Evolutionary conservation across 1,140 invertebrate species (phyloP).

Genomic region (Ceratina calcarata): DNA sequence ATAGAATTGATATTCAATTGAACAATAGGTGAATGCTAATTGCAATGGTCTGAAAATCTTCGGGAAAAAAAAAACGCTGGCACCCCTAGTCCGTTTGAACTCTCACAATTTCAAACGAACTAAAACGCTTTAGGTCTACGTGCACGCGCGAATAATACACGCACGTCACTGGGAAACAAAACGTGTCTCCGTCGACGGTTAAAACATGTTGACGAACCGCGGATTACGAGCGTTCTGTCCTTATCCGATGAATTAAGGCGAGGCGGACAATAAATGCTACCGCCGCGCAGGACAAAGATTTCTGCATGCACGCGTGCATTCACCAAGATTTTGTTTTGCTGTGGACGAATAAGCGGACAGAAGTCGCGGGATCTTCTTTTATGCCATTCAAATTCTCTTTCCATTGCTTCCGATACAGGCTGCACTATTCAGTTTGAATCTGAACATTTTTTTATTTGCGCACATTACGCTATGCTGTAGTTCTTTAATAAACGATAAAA

Average conservation of each 20-base stretch:
- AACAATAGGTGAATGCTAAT: too few species aligned
- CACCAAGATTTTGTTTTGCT: conserved; percentile 30
- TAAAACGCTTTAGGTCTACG: background rate
- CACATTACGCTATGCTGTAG: too few species aligned
- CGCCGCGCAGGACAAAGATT: conserved; percentile 23
- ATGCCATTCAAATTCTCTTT: too few species aligned
- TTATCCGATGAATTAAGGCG: background rate
- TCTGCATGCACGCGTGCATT: background rate
- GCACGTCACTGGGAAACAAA: conserved; percentile 38
- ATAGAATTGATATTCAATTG: too few species aligned
- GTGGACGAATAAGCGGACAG: background rate
- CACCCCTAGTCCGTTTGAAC: background rate
- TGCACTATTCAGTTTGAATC: too few species aligned
- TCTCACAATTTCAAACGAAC: background rate
- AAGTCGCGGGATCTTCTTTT: too few species aligned
- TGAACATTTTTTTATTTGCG: too few species aligned
- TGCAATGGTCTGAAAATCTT: too few species aligned
- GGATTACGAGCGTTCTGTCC: conserved; percentile 10
- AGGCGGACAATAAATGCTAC: conserved; percentile 20
- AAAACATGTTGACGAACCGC: background rate
- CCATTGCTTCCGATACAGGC: too few species aligned
- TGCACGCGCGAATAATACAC: conserved; percentile 16
- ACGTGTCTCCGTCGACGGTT: conserved; percentile 20
- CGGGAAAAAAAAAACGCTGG: background rate
- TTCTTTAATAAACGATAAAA: too few species aligned